phyloP scores from a whole-genome alignment of 2,797 vertebrate species.

The Nyctibius grandis region DNA sequence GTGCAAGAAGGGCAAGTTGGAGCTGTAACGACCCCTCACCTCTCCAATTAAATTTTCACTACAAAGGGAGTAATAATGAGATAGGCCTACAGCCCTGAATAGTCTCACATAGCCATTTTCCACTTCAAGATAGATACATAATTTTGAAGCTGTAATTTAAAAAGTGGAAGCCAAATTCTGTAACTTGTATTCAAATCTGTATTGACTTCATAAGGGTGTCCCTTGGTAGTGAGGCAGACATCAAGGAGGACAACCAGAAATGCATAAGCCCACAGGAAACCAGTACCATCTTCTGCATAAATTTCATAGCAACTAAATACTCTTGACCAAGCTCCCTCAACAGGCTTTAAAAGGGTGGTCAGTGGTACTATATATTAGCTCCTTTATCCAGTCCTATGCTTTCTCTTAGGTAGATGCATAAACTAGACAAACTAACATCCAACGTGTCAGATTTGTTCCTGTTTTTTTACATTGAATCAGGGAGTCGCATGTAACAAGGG shows the following conservation, averaged over 20 bases:
- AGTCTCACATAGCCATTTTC: not conserved
- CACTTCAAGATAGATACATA: not conserved
- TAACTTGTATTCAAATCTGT: not conserved
- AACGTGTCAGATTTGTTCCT: not conserved
- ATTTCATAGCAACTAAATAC: not conserved
- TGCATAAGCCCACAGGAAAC: not conserved
- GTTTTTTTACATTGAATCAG: not conserved
- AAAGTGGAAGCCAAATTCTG: not conserved
- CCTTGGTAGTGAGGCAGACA: not conserved
- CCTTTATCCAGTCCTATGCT: accelerated
- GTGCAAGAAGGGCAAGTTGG: not conserved
- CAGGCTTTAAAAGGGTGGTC: not conserved
- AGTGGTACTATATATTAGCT: not conserved
- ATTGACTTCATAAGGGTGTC: not conserved
- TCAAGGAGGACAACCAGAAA: not conserved
- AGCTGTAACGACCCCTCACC: not conserved
- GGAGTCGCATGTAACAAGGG: not conserved
- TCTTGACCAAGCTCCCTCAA: not conserved
- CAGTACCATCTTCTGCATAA: not conserved
- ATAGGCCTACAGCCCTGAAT: not conserved
- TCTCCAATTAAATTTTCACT: not conserved
- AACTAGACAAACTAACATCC: not conserved
- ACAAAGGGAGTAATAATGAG: not conserved
- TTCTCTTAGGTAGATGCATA: not conserved
- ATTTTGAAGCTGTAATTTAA: not conserved